Base-by-base conservation (phyloP, 2,113 vertebrate species). In the Pomatorhinus ruficollis region DNA sequence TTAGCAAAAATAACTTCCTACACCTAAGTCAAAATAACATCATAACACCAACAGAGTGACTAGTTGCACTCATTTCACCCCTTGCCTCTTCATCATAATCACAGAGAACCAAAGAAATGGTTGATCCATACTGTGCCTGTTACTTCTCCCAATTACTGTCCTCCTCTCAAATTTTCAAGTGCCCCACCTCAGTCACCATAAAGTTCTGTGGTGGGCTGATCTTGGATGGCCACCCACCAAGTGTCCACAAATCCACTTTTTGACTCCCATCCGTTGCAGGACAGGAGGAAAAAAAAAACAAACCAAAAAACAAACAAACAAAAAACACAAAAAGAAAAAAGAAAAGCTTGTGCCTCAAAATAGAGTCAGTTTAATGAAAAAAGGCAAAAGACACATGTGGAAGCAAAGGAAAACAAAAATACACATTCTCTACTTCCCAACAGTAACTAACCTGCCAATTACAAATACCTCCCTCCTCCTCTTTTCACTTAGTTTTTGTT, bases 361-460 rank as follows among this genome's bases (percentile, higher is more conserved):
- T 56, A 65, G 59, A 81, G 12, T 24, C 12, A 45, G 4, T 37
- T 81, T 45, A 61, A 71, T 60, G 45, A 89, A 61, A 13, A 35
- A 85, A 66, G 54, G 12, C 13, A 61, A 56, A 64, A 17, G 11
- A 16, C 23, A 27, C 6, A 22, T 0, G 0, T 5, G 3, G 15
- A 79, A 68, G 13, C 10, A 70, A 88, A 84, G 8, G 8, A 49
- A 70, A 54, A 27, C 3, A 21, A 61, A 84, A 69, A 45, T 37
- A 19, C 19, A 5, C 8, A 16, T 71, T 77, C 30, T 47, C 16
- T 47, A 30, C 16, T 81, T 71, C 15, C 31, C 33, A 78, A 21
- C 4, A 74, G 33, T 28, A 52, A 52, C 27, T 52, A 52, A 52
- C 27, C 30, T 54, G 31, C 53, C 53, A 31, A 35, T 13, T 71